A percentile compares a stretch with the other conserved stretches of the same genome.
phyloP scores from a whole-genome alignment of 2,113 vertebrate species.

The Dicaeum eximium region DNA sequence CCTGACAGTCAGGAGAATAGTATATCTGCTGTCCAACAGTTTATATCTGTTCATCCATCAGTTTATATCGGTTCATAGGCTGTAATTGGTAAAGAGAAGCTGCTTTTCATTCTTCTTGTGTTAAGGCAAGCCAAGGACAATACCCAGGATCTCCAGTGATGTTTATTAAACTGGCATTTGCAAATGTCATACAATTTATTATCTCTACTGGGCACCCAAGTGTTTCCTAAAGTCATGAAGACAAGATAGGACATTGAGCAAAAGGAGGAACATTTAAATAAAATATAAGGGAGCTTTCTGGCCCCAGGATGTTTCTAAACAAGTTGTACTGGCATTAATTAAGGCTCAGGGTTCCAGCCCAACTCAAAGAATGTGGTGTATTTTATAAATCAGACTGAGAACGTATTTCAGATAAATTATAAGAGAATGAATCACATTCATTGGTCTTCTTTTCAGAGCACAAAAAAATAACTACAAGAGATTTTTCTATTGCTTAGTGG shows the following conservation, averaged over 20 bases:
- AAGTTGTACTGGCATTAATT: background rate
- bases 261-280: background rate
- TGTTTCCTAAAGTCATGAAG: background rate
- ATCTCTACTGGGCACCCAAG: background rate
- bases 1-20: background rate
- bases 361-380: background rate
- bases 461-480: background rate
- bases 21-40: background rate
- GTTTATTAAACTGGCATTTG: conserved; percentile 34
- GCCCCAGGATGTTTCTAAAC: background rate
- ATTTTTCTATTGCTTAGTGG: background rate
- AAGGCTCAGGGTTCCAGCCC: background rate
- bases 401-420: background rate
- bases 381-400: background rate
- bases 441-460: background rate
- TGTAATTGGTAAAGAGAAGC: background rate
- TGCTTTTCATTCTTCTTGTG: conserved; percentile 7
- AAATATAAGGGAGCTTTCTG: background rate
- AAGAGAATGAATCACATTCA: background rate
- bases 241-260: background rate
- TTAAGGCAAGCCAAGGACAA: background rate
- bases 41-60: too few relatives aligned
- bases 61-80: background rate
- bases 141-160: background rate
- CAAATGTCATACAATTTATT: conserved; percentile 40